Evolutionary conservation across 2,113 vertebrate genomes (phyloP).

Genomic region (Arothron firmamentum): DNA sequence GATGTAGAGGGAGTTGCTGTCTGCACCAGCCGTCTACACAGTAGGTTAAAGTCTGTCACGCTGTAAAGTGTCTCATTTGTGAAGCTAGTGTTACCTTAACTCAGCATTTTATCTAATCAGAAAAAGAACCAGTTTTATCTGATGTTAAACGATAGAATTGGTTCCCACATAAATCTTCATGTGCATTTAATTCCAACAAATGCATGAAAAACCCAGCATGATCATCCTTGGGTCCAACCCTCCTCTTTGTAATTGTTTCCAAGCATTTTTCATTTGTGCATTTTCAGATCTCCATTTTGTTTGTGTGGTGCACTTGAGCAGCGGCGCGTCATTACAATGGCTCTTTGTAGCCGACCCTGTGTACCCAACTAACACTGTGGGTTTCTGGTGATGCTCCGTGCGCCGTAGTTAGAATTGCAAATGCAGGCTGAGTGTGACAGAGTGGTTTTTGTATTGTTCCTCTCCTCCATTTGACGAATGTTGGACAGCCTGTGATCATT

Average conservation of each 20-base stretch:
- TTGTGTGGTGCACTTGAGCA: constrained; percentile 46
- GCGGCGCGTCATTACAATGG: constrained; percentile 61
- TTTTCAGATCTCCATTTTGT: constrained; percentile 56
- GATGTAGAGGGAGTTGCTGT: constrained; percentile 70
- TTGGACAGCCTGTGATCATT: constrained; percentile 43
- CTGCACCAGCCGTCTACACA: constrained; percentile 61
- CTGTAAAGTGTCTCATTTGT: no score
- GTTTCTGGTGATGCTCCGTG: constrained; percentile 62
- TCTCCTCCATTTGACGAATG: constrained; percentile 45
- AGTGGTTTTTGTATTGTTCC: constrained; percentile 63
- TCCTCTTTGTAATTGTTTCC: constrained; percentile 20
- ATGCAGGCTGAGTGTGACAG: constrained; percentile 59
- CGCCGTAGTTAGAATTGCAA: constrained; percentile 67
- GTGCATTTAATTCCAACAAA: neutral
- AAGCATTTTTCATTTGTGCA: constrained; percentile 22
- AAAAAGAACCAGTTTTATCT: constrained; percentile 16
- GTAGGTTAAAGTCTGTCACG: constrained; percentile 30
- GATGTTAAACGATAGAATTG: constrained; percentile 10
- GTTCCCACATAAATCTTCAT: constrained; percentile 29
- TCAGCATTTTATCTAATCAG: no score
- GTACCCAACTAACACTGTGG: constrained; percentile 57
- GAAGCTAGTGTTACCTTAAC: no score
- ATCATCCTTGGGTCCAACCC: constrained; percentile 3
- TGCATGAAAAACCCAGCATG: neutral
- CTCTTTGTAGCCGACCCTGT: constrained; percentile 57